These are phyloP conservation scores for Penaeus monodon DNA, from an alignment of 2,888 invertebrate genomes.

Conservation along the genomic window DNA sequence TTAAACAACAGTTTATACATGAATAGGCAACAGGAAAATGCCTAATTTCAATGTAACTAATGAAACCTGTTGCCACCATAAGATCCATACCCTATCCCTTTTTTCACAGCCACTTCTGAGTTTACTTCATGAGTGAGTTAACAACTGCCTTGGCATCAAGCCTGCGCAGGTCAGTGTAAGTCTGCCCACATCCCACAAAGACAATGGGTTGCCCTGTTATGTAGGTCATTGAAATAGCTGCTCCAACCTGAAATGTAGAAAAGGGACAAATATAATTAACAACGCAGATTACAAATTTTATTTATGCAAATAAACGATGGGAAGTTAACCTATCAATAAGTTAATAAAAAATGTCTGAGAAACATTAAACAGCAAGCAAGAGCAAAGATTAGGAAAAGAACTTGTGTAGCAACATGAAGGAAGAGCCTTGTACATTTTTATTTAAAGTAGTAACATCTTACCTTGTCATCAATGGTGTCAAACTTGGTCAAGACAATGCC, in stretches of 20 bases:
- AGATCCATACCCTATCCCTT: not conserved
- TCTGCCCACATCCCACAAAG: constrained; percentile 99
- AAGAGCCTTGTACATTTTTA: no score
- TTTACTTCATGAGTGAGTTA: constrained; percentile 65
- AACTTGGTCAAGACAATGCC: constrained; percentile 99
- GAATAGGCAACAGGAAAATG: not conserved
- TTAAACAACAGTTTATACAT: not conserved
- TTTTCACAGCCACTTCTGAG: constrained; percentile 27
- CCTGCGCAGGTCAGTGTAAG: constrained; percentile 96
- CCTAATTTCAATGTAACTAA: not conserved
- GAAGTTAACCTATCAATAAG: not conserved
- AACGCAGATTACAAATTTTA: not conserved
- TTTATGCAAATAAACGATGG: not conserved
- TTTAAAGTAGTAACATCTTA: constrained; percentile 66
- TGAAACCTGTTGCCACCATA: not conserved
- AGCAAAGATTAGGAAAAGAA: no score
- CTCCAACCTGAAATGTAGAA: constrained; percentile 80
- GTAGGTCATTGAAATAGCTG: constrained; percentile 99
- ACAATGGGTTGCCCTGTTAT: constrained; percentile 99
- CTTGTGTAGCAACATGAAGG: no score
- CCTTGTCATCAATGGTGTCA: constrained; percentile 99
- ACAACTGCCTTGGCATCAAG: constrained; percentile 85
- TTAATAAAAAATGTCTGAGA: not conserved
- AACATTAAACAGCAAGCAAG: no score
- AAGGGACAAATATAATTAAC: not conserved